Evolutionary conservation across 2,888 invertebrate genomes (phyloP).

Genomic region (Arrhopalites spinosus): DNA sequence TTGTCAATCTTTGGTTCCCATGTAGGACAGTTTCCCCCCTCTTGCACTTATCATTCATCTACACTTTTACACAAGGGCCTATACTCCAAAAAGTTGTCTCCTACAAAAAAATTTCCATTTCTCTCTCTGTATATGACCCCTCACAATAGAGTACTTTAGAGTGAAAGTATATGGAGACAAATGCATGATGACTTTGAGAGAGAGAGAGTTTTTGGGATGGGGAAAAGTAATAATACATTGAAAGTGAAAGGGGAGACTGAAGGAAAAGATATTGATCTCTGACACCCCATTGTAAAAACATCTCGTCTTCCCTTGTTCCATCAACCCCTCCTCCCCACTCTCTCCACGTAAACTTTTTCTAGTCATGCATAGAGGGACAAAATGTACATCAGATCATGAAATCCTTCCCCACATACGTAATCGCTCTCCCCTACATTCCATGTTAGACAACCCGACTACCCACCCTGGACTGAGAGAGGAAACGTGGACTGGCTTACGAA

Average conservation of each 20-base stretch:
- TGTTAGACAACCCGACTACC: no score
- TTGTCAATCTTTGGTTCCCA: no score
- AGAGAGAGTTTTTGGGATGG: neutral
- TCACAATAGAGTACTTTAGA: neutral
- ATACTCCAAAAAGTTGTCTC: no score
- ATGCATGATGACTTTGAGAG: neutral
- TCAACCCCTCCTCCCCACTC: neutral
- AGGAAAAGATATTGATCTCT: slow-evolving; percentile 51
- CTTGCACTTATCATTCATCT: no score
- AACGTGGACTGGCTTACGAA: no score
- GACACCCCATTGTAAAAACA: slow-evolving; percentile 54
- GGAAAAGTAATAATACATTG: slow-evolving; percentile 35
- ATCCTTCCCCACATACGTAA: no score
- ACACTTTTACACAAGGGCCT: no score
- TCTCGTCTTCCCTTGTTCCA: slow-evolving; percentile 40
- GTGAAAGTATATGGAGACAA: neutral
- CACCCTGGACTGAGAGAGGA: no score
- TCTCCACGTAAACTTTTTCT: neutral
- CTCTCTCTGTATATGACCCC: neutral
- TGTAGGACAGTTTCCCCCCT: no score
- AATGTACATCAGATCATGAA: no score
- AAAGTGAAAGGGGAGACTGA: slow-evolving; percentile 32
- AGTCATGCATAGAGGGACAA: neutral
- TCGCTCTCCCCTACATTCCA: no score
- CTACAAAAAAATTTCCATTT: no score